A percentile compares a stretch with the other conserved stretches of the same genome.
Conservation (phyloP, 2,888 invertebrate species). For the Isoperla grammatica region DNA sequence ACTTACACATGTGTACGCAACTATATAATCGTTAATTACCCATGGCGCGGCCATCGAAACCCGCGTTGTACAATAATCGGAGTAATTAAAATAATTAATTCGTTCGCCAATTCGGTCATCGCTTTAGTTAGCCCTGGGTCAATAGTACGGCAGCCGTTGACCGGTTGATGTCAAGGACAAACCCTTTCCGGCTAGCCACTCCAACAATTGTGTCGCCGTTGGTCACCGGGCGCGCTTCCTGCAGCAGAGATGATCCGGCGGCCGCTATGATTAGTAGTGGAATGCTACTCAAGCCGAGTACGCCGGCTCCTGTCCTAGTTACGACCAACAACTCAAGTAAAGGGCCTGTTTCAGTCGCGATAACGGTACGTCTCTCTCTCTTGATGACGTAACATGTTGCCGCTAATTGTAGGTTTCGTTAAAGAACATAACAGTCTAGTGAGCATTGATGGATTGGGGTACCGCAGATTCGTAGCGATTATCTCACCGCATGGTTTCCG, state of each 20-base stretch:
- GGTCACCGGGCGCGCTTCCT: neutral
- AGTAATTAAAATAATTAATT: neutral
- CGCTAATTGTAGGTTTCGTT: constrained; percentile 17
- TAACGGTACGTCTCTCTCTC: constrained; percentile 10
- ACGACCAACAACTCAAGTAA: constrained; percentile 9
- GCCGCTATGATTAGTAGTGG: constrained; percentile 8
- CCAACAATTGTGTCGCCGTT: neutral
- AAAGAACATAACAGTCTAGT: constrained; percentile 12
- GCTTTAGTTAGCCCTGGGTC: neutral
- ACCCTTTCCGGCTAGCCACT: neutral
- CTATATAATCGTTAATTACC: no score
- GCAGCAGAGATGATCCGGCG: neutral
- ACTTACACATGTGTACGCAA: no score
- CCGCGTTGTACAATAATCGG: no score
- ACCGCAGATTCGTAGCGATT: no score
- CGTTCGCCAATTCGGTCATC: neutral
- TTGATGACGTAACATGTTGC: neutral
- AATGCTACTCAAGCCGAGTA: neutral
- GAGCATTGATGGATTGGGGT: constrained; percentile 5
- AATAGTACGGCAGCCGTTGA: neutral
- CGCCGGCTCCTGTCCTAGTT: constrained; percentile 16
- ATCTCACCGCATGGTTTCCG: neutral
- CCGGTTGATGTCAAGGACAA: constrained; percentile 11
- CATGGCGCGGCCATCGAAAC: no score
- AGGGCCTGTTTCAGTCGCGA: constrained; percentile 11